Conservation (phyloP, 2,888 invertebrate species). For the Linhomoeus sp. region DNA sequence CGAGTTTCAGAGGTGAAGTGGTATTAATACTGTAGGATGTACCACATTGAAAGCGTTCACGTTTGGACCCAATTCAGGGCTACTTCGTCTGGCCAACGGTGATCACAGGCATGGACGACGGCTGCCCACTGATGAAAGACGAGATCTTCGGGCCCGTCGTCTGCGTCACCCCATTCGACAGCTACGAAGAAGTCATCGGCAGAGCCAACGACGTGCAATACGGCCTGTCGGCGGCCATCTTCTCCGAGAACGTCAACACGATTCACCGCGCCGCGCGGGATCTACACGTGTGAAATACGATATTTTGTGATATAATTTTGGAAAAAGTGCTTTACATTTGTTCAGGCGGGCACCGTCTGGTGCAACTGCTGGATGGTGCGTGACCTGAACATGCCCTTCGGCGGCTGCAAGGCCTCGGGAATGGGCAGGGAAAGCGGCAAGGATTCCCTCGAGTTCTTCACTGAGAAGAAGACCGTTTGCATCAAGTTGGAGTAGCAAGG, state of each 20-base stretch:
- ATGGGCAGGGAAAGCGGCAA: slow-evolving; percentile 35
- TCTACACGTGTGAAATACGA: slow-evolving; percentile 27
- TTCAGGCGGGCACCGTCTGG: slow-evolving; percentile 39
- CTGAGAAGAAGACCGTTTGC: slow-evolving; percentile 37
- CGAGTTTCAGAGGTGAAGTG: neutral
- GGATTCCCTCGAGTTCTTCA: slow-evolving; percentile 38
- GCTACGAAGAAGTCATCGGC: slow-evolving; percentile 27
- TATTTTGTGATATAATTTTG: too few relatives aligned
- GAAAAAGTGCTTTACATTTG: too few relatives aligned
- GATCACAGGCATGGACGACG: slow-evolving; percentile 30
- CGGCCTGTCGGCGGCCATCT: slow-evolving; percentile 36
- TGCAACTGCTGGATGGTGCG: slow-evolving; percentile 39
- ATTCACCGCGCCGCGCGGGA: slow-evolving; percentile 33
- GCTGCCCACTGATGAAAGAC: slow-evolving; percentile 34
- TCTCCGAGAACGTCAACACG: slow-evolving; percentile 31
- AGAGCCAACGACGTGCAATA: slow-evolving; percentile 34
- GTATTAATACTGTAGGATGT: too few relatives aligned
- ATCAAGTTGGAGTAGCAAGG: slow-evolving; percentile 17
- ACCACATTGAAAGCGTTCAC: too few relatives aligned
- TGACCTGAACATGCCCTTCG: slow-evolving; percentile 39
- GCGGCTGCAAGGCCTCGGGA: slow-evolving; percentile 38
- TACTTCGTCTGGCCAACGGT: slow-evolving; percentile 36
- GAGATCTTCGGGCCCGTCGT: slow-evolving; percentile 41
- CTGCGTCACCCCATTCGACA: slow-evolving; percentile 10
- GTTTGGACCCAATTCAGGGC: slow-evolving; percentile 26